Conservation (phyloP, 2,797 vertebrate species). For the Fistularia tabacaria region DNA sequence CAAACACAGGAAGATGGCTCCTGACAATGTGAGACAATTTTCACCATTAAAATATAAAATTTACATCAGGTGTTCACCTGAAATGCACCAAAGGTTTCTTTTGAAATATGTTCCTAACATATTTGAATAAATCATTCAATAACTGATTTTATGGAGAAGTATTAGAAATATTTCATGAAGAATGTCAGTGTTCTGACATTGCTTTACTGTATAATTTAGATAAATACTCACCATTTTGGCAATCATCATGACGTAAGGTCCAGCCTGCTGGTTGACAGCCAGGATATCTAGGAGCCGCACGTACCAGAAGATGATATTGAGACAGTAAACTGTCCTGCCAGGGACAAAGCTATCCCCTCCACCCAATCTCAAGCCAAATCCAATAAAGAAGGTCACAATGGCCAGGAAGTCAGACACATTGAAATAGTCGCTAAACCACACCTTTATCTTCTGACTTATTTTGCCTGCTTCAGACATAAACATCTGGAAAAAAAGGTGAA, state of each 20-base stretch:
- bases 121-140: no score
- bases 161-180: no score
- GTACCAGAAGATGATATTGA: slow-evolving; percentile 99
- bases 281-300: slow-evolving; percentile 95
- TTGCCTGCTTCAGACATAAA: slow-evolving; percentile 99
- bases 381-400: slow-evolving; percentile 91
- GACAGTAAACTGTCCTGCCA: slow-evolving; percentile 92
- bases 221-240: slow-evolving; percentile 94
- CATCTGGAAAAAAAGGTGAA: slow-evolving; percentile 71
- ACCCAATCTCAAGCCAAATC: slow-evolving; percentile 89
- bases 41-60: no score
- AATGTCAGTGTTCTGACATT: no score
- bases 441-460: slow-evolving; percentile 96
- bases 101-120: no score
- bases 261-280: slow-evolving; percentile 97
- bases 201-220: no score
- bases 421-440: slow-evolving; percentile 97
- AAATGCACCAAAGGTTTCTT: no score
- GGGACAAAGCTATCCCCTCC: slow-evolving; percentile 75
- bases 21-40: no score
- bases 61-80: no score
- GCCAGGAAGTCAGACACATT: slow-evolving; percentile 95
- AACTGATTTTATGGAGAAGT: no score
- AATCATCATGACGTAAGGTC: slow-evolving; percentile 99
- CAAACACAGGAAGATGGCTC: no score